Evolutionary conservation across 2,797 vertebrate species (phyloP).

Genomic region (Basileuterus tristriatus): DNA sequence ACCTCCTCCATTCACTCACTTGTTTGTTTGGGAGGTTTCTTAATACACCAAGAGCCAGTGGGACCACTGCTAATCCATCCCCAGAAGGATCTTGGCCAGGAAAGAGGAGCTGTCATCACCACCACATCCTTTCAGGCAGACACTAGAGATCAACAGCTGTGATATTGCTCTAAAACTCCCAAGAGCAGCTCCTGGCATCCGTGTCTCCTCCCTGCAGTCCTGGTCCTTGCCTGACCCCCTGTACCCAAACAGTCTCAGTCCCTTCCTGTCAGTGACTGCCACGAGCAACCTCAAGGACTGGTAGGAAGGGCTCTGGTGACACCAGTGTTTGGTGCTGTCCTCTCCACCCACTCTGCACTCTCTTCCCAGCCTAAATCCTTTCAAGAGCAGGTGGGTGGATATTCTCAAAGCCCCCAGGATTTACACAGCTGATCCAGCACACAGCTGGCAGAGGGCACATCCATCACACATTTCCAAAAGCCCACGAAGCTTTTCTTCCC

Average conservation of each 20-base stretch:
- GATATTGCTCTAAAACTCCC: not conserved
- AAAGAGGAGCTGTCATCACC: not conserved
- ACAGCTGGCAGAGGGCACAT: not conserved
- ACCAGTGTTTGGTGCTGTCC: not conserved
- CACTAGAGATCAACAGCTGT: not conserved
- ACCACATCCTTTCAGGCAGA: not conserved
- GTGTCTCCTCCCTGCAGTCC: not conserved
- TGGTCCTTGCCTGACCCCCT: not conserved
- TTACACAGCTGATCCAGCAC: not conserved
- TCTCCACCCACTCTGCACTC: not conserved
- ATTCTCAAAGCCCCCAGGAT: not conserved
- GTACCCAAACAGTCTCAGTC: accelerated
- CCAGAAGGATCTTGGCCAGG: not conserved
- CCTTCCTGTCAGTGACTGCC: not conserved
- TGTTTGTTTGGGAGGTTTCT: not conserved
- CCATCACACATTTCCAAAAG: not conserved
- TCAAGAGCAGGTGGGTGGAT: not conserved
- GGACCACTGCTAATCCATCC: not conserved
- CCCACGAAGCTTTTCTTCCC: not conserved
- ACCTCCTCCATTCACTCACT: not conserved
- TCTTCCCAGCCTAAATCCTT: not conserved
- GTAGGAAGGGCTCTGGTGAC: not conserved
- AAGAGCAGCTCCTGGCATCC: not conserved
- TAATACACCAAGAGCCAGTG: not conserved
- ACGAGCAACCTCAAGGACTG: not conserved